Evolutionary conservation across 2,888 invertebrate genomes (phyloP).

Genomic region (Cryptus armator): DNA sequence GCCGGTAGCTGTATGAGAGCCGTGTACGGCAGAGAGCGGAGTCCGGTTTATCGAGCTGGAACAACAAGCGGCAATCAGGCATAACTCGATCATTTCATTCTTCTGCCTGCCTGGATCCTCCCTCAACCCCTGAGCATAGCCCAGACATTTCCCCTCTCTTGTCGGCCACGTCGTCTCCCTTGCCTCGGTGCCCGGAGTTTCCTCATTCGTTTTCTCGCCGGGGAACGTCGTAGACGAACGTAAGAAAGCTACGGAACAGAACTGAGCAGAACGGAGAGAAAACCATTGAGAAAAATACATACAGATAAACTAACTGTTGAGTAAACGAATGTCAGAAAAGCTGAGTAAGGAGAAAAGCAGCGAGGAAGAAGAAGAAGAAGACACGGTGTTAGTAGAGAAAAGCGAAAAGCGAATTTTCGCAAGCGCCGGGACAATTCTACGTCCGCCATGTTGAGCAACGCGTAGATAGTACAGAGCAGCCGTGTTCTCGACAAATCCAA

Average conservation of each 20-base stretch:
- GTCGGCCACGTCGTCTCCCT: constrained; percentile 27
- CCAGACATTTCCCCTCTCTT: constrained; percentile 49
- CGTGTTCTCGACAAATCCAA: constrained; percentile 43
- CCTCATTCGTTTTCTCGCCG: neutral
- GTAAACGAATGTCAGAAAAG: neutral
- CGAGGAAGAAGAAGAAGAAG: neutral
- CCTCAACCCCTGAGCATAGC: constrained; percentile 65
- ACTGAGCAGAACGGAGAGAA: neutral
- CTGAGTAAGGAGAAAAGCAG: neutral
- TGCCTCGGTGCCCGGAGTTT: neutral
- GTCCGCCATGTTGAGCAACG: constrained; percentile 58
- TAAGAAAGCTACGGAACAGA: neutral
- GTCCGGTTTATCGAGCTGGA: constrained; percentile 83
- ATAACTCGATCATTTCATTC: constrained; percentile 84
- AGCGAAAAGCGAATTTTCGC: neutral
- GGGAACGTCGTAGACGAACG: neutral
- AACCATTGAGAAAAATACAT: neutral
- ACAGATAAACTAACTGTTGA: neutral
- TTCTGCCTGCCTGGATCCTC: constrained; percentile 78
- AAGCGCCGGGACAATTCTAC: constrained; percentile 18
- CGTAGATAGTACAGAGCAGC: constrained; percentile 33
- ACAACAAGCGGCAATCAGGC: constrained; percentile 83
- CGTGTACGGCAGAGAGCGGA: constrained; percentile 69
- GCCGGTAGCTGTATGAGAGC: constrained; percentile 72
- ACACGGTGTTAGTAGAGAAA: neutral